phyloP scores from a whole-genome alignment of 2,888 invertebrate genomes.

The Cryptus viduatorius region DNA sequence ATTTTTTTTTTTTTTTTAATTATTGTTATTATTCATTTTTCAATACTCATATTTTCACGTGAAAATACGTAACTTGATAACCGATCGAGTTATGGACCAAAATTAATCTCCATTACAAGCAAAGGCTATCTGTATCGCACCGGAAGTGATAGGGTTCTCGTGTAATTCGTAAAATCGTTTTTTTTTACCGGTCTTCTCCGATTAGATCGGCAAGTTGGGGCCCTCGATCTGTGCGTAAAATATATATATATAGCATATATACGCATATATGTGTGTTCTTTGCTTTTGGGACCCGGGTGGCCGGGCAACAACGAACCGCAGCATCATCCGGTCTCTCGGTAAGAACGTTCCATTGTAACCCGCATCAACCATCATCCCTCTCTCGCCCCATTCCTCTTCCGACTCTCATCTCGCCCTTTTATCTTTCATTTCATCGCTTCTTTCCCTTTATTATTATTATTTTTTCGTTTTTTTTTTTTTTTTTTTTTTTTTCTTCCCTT shows the following conservation, averaged over 20 bases:
- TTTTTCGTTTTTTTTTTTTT: conserved; percentile 1
- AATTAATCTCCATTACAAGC: too few relatives aligned
- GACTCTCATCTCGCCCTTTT: conserved; percentile 65
- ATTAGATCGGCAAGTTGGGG: conserved; percentile 71
- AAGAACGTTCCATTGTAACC: conserved; percentile 62
- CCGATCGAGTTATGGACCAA: too few relatives aligned
- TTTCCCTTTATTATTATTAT: conserved; percentile 47
- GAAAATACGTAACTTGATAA: too few relatives aligned
- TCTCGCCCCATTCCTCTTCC: conserved; percentile 37
- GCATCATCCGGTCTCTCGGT: conserved; percentile 72
- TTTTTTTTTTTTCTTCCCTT: not conserved
- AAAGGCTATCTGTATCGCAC: conserved; percentile 24
- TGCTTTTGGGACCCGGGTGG: conserved; percentile 62
- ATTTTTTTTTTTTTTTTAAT: too few relatives aligned
- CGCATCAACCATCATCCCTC: conserved; percentile 42
- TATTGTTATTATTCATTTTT: too few relatives aligned
- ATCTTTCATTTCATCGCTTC: conserved; percentile 53
- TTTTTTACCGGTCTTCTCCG: conserved; percentile 53
- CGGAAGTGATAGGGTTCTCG: conserved; percentile 66
- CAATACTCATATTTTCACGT: too few relatives aligned
- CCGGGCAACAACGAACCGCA: conserved; percentile 71
- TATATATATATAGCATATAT: conserved; percentile 21
- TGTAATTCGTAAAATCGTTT: conserved; percentile 46
- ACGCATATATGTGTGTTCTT: conserved; percentile 25
- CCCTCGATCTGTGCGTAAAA: conserved; percentile 4